Conservation (phyloP, 53 echinoderm and acorn worm genomes). For the Actinopyga echinites region DNA sequence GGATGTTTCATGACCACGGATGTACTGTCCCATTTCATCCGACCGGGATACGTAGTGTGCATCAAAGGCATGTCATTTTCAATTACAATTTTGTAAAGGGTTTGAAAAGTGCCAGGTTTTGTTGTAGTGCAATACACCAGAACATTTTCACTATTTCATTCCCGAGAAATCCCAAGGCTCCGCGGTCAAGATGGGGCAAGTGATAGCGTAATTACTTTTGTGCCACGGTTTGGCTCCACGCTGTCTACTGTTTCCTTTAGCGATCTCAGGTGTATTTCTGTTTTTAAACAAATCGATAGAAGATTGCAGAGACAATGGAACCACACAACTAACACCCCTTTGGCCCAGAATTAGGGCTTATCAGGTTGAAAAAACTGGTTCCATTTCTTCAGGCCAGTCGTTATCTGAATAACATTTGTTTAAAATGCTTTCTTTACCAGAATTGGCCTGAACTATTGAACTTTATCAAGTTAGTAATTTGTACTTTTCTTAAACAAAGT, state of each 20-base stretch:
- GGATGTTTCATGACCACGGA: too few relatives aligned
- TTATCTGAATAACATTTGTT: too few relatives aligned
- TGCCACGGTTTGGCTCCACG: not conserved
- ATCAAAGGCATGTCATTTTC: not conserved
- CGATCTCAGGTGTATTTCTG: slow-evolving; percentile 14
- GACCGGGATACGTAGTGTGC: not conserved
- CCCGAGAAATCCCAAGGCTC: slow-evolving; percentile 7
- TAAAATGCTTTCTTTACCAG: too few relatives aligned
- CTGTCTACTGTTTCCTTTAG: slow-evolving; percentile 11
- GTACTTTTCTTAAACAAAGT: too few relatives aligned
- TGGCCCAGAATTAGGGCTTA: too few relatives aligned
- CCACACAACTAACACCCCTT: slow-evolving; percentile 5
- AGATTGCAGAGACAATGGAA: slow-evolving; percentile 8
- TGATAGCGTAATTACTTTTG: slow-evolving; percentile 6
- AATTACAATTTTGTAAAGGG: not conserved
- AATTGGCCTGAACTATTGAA: too few relatives aligned
- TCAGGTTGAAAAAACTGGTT: too few relatives aligned
- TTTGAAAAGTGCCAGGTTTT: not conserved
- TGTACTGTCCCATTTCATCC: too few relatives aligned
- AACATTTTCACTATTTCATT: not conserved
- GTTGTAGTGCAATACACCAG: not conserved
- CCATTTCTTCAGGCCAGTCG: too few relatives aligned
- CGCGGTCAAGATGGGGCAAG: not conserved
- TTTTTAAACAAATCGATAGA: slow-evolving; percentile 3
- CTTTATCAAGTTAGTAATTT: too few relatives aligned